phyloP scores from a whole-genome alignment of 2,113 vertebrate genomes.

The Lontra canadensis region DNA sequence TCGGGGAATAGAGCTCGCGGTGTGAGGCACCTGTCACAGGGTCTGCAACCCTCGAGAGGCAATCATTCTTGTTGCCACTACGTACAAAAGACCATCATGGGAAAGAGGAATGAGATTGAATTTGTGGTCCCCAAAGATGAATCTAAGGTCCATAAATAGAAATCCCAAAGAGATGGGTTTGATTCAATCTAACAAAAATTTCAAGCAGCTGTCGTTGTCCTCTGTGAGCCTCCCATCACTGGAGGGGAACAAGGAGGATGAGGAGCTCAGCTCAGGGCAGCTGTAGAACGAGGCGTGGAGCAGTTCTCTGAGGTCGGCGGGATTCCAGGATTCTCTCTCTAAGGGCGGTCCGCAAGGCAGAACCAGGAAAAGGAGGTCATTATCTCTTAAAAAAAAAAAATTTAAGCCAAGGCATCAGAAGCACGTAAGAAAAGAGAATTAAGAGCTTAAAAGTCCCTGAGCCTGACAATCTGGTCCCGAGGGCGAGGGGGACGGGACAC shows the following conservation, averaged over 20 bases:
- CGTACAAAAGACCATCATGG: not conserved
- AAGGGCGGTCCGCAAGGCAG: not conserved
- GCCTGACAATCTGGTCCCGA: constrained; percentile 55
- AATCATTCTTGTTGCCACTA: not conserved
- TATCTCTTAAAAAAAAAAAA: not conserved
- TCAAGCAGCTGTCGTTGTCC: too few relatives aligned
- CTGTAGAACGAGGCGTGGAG: fast-evolving
- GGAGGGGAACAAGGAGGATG: not conserved
- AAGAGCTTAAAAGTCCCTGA: constrained; percentile 66
- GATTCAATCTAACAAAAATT: not conserved
- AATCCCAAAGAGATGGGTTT: not conserved
- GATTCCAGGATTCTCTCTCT: not conserved
- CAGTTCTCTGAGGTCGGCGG: fast-evolving
- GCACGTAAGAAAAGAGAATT: constrained; percentile 58
- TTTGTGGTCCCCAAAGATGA: not conserved
- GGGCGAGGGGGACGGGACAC: not conserved
- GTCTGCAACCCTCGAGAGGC: not conserved
- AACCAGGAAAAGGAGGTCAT: constrained; percentile 39
- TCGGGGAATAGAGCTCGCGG: fast-evolving
- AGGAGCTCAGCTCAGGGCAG: too few relatives aligned
- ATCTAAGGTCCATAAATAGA: not conserved
- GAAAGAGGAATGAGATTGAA: not conserved
- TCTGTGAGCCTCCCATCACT: not conserved
- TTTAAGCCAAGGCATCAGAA: constrained; percentile 13
- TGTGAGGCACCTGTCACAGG: fast-evolving